Conservation (phyloP, 64 coral and sea anemone genomes). For the Montipora foliosa region DNA sequence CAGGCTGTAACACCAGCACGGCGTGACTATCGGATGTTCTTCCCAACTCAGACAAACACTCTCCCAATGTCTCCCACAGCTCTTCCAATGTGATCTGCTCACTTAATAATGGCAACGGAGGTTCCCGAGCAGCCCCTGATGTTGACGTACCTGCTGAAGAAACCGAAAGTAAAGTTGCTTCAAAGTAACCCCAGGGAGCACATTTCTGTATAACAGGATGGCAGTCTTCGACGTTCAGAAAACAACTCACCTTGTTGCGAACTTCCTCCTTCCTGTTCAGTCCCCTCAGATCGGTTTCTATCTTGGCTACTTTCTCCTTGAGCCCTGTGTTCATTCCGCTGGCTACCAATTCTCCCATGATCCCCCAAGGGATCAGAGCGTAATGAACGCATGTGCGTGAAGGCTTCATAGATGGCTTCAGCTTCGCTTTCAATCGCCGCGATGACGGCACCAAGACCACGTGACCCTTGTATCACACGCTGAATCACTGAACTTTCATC, state of each 20-base stretch:
- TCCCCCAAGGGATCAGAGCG: constrained; percentile 40
- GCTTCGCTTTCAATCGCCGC: constrained; percentile 92
- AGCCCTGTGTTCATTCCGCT: constrained; percentile 43
- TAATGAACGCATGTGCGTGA: constrained; percentile 77
- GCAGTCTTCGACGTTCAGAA: not conserved
- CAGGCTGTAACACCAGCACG: constrained; percentile 92
- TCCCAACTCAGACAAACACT: constrained; percentile 88
- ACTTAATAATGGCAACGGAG: constrained; percentile 79
- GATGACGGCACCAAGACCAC: constrained; percentile 93
- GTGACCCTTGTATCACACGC: constrained; percentile 74
- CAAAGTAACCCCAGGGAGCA: too few relatives aligned
- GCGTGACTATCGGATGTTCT: constrained; percentile 94
- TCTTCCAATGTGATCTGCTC: constrained; percentile 89
- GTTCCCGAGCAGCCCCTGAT: constrained; percentile 29
- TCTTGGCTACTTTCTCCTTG: constrained; percentile 7
- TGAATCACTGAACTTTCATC: constrained; percentile 58
- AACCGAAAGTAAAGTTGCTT: not conserved
- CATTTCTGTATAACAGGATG: too few relatives aligned
- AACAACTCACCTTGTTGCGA: not conserved
- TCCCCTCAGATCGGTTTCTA: constrained; percentile 22
- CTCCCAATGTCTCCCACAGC: constrained; percentile 93
- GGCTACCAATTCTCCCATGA: constrained; percentile 18
- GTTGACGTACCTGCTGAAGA: constrained; percentile 4
- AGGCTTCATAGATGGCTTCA: constrained; percentile 92
- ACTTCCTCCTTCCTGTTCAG: constrained; percentile 28